Percentiles rank a stretch among this genome's conserved stretches.
These are phyloP conservation scores for Cephus rjabovi DNA, from an alignment of 2,888 invertebrate species.

Conservation along the genomic window DNA sequence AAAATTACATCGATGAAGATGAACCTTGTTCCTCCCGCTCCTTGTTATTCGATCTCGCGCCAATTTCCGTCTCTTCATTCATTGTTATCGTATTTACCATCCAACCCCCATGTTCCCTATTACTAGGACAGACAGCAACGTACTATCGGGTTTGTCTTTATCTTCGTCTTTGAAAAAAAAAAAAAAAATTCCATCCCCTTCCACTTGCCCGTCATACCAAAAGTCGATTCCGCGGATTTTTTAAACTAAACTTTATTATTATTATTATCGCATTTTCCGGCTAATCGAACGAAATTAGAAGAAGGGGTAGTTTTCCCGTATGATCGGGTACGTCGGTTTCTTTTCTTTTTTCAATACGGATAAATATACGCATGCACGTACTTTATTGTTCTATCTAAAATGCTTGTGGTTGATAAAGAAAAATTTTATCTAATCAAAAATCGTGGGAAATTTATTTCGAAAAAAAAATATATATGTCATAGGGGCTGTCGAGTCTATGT, in stretches of 20 bases:
- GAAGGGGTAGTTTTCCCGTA: neutral
- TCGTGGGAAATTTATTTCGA: no score
- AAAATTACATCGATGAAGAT: constrained; percentile 10
- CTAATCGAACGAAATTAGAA: neutral
- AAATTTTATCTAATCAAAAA: neutral
- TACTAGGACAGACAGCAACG: neutral
- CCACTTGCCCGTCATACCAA: neutral
- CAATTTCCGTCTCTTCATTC: neutral
- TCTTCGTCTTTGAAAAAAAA: neutral
- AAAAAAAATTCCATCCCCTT: neutral
- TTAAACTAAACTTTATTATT: neutral
- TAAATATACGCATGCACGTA: neutral
- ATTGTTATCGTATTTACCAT: neutral
- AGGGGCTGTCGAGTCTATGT: neutral
- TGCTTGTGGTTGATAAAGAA: neutral
- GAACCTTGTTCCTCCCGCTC: neutral
- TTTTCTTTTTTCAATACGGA: neutral
- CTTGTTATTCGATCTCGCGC: neutral
- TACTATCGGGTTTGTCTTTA: neutral
- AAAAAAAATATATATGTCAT: no score
- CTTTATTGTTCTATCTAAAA: neutral
- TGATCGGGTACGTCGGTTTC: no score
- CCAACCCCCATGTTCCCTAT: neutral
- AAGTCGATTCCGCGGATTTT: neutral
- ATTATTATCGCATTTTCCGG: neutral